Evolutionary conservation across 2,797 vertebrate species (phyloP).

Genomic region (Spheniscus humboldti): DNA sequence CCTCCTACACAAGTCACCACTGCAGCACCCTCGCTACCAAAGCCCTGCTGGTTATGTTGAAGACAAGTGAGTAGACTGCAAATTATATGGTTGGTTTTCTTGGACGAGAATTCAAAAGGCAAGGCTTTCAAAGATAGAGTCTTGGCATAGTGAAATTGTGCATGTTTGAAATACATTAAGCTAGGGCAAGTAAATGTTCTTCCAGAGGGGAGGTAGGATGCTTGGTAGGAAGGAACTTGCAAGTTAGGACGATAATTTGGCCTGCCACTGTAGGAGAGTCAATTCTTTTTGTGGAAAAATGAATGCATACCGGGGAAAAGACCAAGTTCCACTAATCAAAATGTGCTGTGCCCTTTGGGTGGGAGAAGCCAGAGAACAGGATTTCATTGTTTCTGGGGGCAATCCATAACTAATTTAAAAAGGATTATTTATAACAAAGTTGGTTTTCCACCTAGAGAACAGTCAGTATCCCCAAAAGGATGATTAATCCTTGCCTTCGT

Average conservation of each 20-base stretch:
- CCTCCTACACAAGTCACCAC: not conserved
- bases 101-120: not conserved
- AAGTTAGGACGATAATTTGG: not conserved
- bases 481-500: conserved; percentile 28
- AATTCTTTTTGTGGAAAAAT: not conserved
- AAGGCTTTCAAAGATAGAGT: not conserved
- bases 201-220: not conserved
- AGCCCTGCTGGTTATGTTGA: not conserved
- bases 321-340: not conserved
- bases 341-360: not conserved
- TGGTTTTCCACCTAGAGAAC: conserved; percentile 5
- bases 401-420: conserved; percentile 33
- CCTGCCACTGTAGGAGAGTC: not conserved
- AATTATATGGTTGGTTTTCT: not conserved
- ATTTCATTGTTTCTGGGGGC: not conserved
- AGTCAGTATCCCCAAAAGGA: conserved; percentile 12
- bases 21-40: not conserved
- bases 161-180: not conserved
- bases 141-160: not conserved
- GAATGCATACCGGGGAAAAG: not conserved
- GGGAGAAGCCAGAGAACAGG: not conserved
- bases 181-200: not conserved
- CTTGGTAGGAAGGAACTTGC: not conserved
- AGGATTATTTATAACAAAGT: conserved; percentile 24
- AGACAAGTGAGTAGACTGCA: not conserved